Conservation (phyloP, 2,888 invertebrate genomes). For the Caenorhabditis drosophilae region DNA sequence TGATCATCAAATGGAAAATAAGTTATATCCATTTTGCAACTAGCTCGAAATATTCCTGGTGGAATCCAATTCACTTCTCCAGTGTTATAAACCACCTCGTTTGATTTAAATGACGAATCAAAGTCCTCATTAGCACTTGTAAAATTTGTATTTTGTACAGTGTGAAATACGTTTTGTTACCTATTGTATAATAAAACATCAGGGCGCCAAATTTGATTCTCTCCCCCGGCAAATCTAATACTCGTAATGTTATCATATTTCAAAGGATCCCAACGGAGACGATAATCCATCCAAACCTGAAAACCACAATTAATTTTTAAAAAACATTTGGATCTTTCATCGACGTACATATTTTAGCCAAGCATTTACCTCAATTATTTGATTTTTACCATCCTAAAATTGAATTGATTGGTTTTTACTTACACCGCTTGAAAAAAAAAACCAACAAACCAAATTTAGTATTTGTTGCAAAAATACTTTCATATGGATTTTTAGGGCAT, state of each 20-base stretch:
- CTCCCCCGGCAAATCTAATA: constrained; percentile 54
- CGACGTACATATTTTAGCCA: constrained; percentile 63
- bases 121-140: constrained; percentile 60
- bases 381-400: constrained; percentile 60
- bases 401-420: background rate
- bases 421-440: too few species aligned
- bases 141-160: too few species aligned
- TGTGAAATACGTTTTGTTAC: too few species aligned
- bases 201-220: constrained; percentile 60
- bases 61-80: constrained; percentile 64
- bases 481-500: constrained; percentile 53
- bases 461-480: constrained; percentile 61
- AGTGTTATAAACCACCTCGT: constrained; percentile 59
- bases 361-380: constrained; percentile 61
- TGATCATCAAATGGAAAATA: constrained; percentile 63
- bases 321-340: background rate
- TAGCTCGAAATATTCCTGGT: constrained; percentile 54
- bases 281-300: constrained; percentile 57
- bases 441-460: constrained; percentile 52
- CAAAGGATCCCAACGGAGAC: constrained; percentile 56
- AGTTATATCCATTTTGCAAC: constrained; percentile 59
- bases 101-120: constrained; percentile 59
- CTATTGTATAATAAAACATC: constrained; percentile 62
- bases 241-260: constrained; percentile 59
- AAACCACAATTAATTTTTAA: background rate